Percentiles rank a stretch among this genome's conserved stretches.
These are phyloP conservation scores for Leistus spinibarbis DNA, from an alignment of 2,888 invertebrate genomes.

Conservation along the genomic window DNA sequence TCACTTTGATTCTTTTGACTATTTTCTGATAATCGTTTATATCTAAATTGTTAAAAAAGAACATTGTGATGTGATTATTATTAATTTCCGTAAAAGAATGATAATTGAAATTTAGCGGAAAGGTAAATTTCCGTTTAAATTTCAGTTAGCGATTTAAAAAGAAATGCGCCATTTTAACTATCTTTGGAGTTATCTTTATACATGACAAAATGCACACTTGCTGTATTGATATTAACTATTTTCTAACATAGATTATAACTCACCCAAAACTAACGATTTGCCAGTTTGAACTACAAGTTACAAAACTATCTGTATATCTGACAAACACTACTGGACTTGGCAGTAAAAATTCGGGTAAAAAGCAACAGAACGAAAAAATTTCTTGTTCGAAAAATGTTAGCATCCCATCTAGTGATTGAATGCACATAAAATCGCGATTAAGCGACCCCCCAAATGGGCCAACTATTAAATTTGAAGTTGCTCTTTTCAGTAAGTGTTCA, in stretches of 20 bases:
- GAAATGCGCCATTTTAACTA: too few relatives aligned
- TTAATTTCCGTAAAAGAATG: too few relatives aligned
- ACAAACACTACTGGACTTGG: conserved; percentile 87
- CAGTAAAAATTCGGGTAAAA: conserved; percentile 78
- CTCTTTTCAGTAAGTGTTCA: conserved; percentile 80
- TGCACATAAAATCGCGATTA: conserved; percentile 86
- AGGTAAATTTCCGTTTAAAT: background rate
- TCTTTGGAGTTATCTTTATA: background rate
- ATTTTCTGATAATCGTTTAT: conserved; percentile 77
- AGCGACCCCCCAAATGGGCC: conserved; percentile 88
- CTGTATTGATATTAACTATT: too few relatives aligned
- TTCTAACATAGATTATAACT: conserved; percentile 45
- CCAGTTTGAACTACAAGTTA: conserved; percentile 83
- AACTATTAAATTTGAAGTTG: conserved; percentile 76
- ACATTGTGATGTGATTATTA: too few relatives aligned
- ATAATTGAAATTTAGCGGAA: too few relatives aligned
- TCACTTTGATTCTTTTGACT: conserved; percentile 66
- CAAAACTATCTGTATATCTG: conserved; percentile 81
- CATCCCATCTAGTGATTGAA: conserved; percentile 89
- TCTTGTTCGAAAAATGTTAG: conserved; percentile 93
- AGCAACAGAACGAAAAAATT: conserved; percentile 81
- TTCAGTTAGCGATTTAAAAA: too few relatives aligned
- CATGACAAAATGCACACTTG: too few relatives aligned
- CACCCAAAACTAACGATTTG: conserved; percentile 86
- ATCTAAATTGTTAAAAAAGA: conserved; percentile 63